These are phyloP conservation scores for Atherinosoma microstoma DNA, from an alignment of 2,797 vertebrate genomes.

Conservation along the genomic window DNA sequence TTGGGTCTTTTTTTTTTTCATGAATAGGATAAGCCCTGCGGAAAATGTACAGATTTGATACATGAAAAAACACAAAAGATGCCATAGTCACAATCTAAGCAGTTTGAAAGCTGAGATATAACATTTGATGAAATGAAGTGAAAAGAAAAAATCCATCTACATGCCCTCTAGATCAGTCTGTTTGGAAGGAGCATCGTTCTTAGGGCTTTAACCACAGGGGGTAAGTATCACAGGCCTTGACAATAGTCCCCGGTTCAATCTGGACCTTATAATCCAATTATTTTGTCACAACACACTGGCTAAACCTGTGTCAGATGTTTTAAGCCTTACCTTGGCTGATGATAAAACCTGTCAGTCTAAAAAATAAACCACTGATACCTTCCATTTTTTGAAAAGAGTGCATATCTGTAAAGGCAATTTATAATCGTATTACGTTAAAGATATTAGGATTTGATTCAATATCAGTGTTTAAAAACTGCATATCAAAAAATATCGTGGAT, in stretches of 20 bases:
- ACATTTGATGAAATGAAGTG: conserved; percentile 55
- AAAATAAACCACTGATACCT: conserved; percentile 59
- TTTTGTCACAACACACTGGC: conserved; percentile 66
- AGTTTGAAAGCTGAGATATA: conserved; percentile 59
- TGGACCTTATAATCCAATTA: conserved; percentile 77
- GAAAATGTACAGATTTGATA: conserved; percentile 74
- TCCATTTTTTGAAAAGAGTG: conserved; percentile 49
- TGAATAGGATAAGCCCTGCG: conserved; percentile 71
- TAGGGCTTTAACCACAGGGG: conserved; percentile 70
- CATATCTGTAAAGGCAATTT: conserved; percentile 48
- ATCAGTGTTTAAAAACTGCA: conserved; percentile 63
- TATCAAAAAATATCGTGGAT: conserved; percentile 70
- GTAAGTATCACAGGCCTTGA: conserved; percentile 50
- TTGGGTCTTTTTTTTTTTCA: conserved; percentile 58
- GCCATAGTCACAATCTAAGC: conserved; percentile 46
- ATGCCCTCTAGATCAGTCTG: conserved; percentile 43
- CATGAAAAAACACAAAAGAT: conserved; percentile 52
- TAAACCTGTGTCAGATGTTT: conserved; percentile 73
- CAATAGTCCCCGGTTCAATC: conserved; percentile 62
- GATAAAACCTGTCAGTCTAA: conserved; percentile 66
- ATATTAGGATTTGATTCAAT: conserved; percentile 68
- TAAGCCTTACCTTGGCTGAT: conserved; percentile 71
- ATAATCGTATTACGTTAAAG: conserved; percentile 70
- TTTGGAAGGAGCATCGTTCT: conserved; percentile 46
- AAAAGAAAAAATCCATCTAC: conserved; percentile 30